Evolutionary conservation across 2,888 invertebrate species (phyloP), one percentile per base, ranked within the genome.

Genomic region (Drosophila pullipes): DNA sequence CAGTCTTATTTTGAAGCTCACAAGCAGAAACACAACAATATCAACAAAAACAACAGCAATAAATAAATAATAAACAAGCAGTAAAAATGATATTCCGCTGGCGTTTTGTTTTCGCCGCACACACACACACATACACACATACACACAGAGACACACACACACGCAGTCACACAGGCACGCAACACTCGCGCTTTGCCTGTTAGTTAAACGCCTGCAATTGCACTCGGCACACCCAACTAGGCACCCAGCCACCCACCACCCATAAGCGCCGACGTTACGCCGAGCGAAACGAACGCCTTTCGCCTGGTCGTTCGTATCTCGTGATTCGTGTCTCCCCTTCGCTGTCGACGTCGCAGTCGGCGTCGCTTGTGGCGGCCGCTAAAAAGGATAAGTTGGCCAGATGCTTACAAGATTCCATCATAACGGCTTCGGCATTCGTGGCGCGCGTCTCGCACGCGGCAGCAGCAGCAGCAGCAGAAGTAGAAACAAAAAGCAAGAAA

Each of bases 371-470:
- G n/a, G 57, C 67, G 68, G 52, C 55, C 49, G 70, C 72, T 49
- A 73, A 70, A 47, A 79, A 87, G 86, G 86, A 87, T 87, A 87
- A 87, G 86, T 87, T 88, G 74, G 57, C 74, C 83, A 73, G 88
- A 86, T 84, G 88, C 86, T 85, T 76, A 79, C 81, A 79, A 88
- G 86, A 87, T 85, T 88, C 86, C 85, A 88, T 85, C 86, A 87
- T 87, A 88, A 87, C 88, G 86, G 86, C 86, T 87, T 84, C 73
- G 88, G 88, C 86, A 81, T 59, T 87, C 86, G 87, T 85, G 69
- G 86, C 82, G 87, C 85, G 83, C 83, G 85, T 77, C 74, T 86
- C 86, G 82, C 53, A 73, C 62, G 74, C 82, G 65, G 70, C 71
- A 71, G 25, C 69, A 28, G 30, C 74, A 72, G 30, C 68, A 72